Conservation (phyloP, 2,797 vertebrate species). For the Acropternis orthonyx region DNA sequence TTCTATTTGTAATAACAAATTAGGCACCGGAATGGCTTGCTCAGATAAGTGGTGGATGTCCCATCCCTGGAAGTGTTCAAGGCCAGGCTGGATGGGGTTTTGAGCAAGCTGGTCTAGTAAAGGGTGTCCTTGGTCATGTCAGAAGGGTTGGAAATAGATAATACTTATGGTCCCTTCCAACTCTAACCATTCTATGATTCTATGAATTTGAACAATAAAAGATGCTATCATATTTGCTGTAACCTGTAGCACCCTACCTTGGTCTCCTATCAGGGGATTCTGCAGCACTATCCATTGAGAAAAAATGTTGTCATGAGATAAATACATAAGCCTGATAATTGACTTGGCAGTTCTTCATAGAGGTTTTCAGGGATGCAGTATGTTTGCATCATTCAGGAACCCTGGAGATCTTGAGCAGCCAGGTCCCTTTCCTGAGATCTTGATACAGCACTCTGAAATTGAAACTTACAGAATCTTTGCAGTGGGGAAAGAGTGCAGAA, state of each 20-base stretch:
- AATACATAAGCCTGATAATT: neutral
- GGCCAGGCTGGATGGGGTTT: neutral
- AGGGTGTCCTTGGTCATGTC: neutral
- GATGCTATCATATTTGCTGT: neutral
- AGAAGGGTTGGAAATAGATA: neutral
- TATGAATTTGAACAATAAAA: neutral
- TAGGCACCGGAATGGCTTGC: neutral
- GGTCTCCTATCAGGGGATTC: neutral
- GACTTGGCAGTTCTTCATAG: neutral
- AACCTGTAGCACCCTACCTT: neutral
- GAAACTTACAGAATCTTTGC: neutral
- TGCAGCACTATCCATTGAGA: neutral
- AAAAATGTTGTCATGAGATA: neutral
- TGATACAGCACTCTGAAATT: fast-evolving
- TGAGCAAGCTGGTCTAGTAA: neutral
- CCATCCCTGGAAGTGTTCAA: neutral
- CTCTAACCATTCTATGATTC: neutral
- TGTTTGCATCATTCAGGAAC: neutral
- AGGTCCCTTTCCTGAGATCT: neutral
- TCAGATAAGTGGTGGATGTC: neutral
- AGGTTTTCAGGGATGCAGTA: neutral
- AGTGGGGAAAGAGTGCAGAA: neutral
- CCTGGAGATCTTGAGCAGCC: neutral
- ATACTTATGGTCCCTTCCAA: neutral
- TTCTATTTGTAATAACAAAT: neutral